Base-by-base conservation (phyloP, 2,888 invertebrate species). In the Rhaphigaster nebulosa region DNA sequence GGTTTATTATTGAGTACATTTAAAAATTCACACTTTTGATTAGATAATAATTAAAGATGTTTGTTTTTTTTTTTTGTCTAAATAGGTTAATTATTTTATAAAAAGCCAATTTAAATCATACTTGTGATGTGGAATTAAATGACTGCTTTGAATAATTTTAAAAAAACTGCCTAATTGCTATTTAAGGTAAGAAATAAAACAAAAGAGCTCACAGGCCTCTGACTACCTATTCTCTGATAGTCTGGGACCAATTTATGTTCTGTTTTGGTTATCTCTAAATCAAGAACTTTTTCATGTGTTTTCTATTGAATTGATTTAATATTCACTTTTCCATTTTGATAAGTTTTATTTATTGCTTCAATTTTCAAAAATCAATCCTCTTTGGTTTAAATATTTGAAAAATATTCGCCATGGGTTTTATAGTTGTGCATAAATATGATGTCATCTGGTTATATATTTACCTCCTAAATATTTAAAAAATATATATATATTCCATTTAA, bases 381-480 rank as follows among this genome's bases (percentile, higher is more conserved):
- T 60, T 60, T 60, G 60, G 60, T 60, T 60, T n/a, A n/a, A 13
- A 60, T n/a, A 12, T 60, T n/a, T n/a, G n/a, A 60, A 60, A 60
- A n/a, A 60, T 60, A 60, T n/a, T 60, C n/a, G n/a, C n/a, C n/a
- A n/a, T 60, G 60, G n/a, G 26, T 60, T 60, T n/a, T 60, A n/a
- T 60, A 12, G 60, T n/a, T 26, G 1, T 13, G 10, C 12, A 60
- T 26, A 60, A 60, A 60, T 60, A 23, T 0, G 3, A n/a, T 60
- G 1, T 60, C 1, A 10, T 26, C 12, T 60, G n/a, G 60, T 54
- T 23, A 54, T 23, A 29, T 29, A 4, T 65, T 29, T 29, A 65
- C 29, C 65, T 29, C 15, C 15, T 65, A 29, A 65, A 15, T 13
- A n/a, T 60, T 60, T 8, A 13, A 52, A 45, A 45, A 45, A n/a